Evolutionary conservation across 2,113 vertebrate species (phyloP).

Genomic region (Machaerirhynchus nigripectus): DNA sequence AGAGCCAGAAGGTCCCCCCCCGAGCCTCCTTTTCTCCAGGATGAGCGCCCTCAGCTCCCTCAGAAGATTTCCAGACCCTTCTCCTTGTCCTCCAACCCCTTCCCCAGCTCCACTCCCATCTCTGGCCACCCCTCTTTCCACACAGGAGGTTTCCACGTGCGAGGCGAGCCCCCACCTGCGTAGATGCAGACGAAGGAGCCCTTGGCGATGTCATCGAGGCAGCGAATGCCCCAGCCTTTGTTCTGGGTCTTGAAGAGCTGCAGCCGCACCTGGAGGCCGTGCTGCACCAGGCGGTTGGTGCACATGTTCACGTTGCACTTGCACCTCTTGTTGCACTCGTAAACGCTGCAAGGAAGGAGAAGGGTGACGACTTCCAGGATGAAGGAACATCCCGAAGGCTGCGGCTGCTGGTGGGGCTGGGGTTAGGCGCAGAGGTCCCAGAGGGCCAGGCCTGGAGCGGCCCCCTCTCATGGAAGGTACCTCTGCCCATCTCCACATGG

Average conservation of each 20-base stretch:
- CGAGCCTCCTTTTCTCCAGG: neutral
- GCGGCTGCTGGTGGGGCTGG: neutral
- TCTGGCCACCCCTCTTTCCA: neutral
- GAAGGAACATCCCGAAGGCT: fast-evolving
- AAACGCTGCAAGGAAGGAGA: conserved; percentile 75
- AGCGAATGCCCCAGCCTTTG: conserved; percentile 98
- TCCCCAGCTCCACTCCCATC: neutral
- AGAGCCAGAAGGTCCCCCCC: fast-evolving
- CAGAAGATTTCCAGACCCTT: neutral
- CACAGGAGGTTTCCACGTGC: neutral
- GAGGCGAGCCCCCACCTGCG: conserved; percentile 75
- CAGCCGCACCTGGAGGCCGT: conserved; percentile 93
- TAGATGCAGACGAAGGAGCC: conserved; percentile 98
- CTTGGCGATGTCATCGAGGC: conserved; percentile 93
- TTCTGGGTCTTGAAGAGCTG: conserved; percentile 98
- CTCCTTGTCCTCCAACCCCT: neutral
- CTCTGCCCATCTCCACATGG: neutral
- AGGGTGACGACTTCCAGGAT: neutral
- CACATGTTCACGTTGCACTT: conserved; percentile 89
- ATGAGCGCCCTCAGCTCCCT: neutral
- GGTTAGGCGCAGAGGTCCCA: fast-evolving
- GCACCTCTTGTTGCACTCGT: conserved; percentile 95
- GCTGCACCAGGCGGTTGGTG: conserved; percentile 93
- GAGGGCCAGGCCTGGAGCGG: neutral
- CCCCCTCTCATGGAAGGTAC: neutral